Conservation (phyloP, 1,140 invertebrate species). For the Harpegnathos saltator region DNA sequence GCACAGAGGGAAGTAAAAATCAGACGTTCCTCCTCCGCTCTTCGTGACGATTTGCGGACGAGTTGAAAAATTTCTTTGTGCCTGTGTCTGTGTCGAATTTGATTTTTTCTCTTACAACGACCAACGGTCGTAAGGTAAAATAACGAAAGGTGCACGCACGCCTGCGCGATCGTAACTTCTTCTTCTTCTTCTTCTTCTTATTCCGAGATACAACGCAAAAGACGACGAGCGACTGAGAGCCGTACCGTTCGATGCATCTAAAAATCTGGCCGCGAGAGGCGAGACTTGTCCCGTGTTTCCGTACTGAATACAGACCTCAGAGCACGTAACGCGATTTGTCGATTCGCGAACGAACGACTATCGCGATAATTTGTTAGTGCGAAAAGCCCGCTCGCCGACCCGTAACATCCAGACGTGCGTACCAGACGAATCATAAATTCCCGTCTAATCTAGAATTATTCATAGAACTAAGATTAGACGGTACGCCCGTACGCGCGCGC, state of each 20-base stretch:
- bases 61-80: too few species aligned
- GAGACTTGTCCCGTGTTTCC: background rate
- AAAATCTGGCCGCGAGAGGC: background rate
- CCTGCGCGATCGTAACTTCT: too few species aligned
- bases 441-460: slow-evolving; percentile 61
- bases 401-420: slow-evolving; percentile 42
- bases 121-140: too few species aligned
- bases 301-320: background rate
- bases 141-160: too few species aligned
- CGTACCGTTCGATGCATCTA: background rate
- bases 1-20: background rate
- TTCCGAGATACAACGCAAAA: too few species aligned
- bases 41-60: background rate
- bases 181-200: too few species aligned
- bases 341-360: slow-evolving; percentile 33
- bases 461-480: slow-evolving; percentile 38
- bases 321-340: background rate
- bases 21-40: background rate
- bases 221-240: background rate
- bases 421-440: slow-evolving; percentile 56
- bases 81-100: too few species aligned
- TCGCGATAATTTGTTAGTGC: slow-evolving; percentile 11
- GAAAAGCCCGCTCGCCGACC: slow-evolving; percentile 52
- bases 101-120: too few species aligned
- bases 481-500: slow-evolving; percentile 16